Evolutionary conservation across 2,888 invertebrate genomes (phyloP).

Genomic region (Athripsodes cinereus): DNA sequence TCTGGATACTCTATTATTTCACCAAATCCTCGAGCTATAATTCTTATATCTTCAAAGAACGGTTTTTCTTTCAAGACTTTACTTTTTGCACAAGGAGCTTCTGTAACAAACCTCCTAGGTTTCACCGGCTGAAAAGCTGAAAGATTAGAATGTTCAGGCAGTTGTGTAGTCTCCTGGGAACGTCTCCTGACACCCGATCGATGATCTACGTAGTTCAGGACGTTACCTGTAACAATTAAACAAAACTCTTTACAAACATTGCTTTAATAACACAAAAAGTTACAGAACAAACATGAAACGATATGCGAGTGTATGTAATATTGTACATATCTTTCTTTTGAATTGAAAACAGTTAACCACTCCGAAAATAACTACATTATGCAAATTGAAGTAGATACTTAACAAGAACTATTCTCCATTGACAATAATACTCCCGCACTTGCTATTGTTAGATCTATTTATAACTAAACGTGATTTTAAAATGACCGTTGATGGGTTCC

Average conservation of each 20-base stretch:
- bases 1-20: conserved; percentile 23
- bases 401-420: too few species aligned
- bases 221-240: not conserved
- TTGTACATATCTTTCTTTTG: too few species aligned
- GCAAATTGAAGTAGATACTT: not conserved
- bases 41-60: conserved; percentile 24
- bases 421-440: not conserved
- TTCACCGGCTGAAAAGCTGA: conserved; percentile 22
- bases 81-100: conserved; percentile 6
- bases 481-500: not conserved
- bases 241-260: not conserved
- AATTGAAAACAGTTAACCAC: too few species aligned
- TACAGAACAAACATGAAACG: too few species aligned
- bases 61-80: conserved; percentile 19
- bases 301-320: too few species aligned
- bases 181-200: not conserved
- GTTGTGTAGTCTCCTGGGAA: not conserved
- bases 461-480: not conserved
- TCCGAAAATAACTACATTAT: not conserved
- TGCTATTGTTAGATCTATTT: not conserved
- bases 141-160: not conserved
- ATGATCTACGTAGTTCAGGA: not conserved
- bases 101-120: conserved; percentile 7
- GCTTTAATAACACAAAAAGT: not conserved
- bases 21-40: conserved; percentile 24